Conservation (phyloP, 2,797 vertebrate species). For the Danio jaintianensis region DNA sequence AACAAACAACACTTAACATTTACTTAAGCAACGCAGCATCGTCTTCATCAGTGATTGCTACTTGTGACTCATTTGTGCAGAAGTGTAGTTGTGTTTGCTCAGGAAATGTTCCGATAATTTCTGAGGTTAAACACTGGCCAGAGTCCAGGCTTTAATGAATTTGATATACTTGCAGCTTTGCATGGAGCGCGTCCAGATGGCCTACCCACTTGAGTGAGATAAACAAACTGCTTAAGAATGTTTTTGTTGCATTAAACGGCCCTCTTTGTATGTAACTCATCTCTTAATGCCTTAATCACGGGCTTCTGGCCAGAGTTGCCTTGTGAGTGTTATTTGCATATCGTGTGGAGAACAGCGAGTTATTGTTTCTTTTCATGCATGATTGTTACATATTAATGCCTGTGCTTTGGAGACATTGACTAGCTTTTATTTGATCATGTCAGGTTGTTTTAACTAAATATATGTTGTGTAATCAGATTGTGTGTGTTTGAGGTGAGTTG, state of each 20-base stretch:
- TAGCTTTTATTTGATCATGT: conserved; percentile 29
- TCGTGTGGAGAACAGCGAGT: conserved; percentile 58
- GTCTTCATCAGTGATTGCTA: background rate
- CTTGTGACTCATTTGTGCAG: background rate
- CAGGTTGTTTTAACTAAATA: conserved; percentile 10
- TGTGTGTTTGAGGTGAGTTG: conserved; percentile 1
- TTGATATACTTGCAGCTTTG: conserved; percentile 14
- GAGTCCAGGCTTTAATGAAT: conserved; percentile 21
- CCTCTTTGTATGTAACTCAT: conserved; percentile 52
- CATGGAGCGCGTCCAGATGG: conserved; percentile 12
- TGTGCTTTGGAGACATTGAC: conserved; percentile 22
- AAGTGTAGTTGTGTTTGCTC: conserved; percentile 23
- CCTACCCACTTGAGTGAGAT: conserved; percentile 32
- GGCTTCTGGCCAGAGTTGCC: conserved; percentile 65
- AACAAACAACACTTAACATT: background rate
- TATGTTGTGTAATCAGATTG: conserved; percentile 39
- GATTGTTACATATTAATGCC: conserved; percentile 27
- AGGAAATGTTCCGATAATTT: conserved; percentile 22
- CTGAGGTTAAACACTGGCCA: conserved; percentile 13
- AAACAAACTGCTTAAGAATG: conserved; percentile 42
- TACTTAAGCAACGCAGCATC: background rate
- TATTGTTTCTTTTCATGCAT: conserved; percentile 49
- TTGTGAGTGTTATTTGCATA: conserved; percentile 64
- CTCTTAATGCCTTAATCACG: conserved; percentile 46
- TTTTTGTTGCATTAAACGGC: conserved; percentile 59